These are phyloP conservation scores for Aporrectodea caliginosa DNA, from an alignment of 1,140 invertebrate genomes.

Conservation along the genomic window DNA sequence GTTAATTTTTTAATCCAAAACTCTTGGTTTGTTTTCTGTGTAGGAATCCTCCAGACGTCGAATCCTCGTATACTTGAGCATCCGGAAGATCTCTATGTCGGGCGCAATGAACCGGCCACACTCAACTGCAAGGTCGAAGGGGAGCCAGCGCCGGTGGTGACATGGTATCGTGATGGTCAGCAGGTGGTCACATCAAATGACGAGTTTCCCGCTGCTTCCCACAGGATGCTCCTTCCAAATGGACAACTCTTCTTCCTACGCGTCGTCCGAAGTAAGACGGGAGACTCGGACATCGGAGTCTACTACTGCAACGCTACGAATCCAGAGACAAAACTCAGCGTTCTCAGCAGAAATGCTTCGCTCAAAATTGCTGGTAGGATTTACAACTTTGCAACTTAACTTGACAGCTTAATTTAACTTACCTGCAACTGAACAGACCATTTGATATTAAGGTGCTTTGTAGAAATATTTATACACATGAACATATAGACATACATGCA, in stretches of 20 bases:
- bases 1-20: not conserved
- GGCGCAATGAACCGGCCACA: slow-evolving; percentile 68
- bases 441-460: not conserved
- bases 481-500: not conserved
- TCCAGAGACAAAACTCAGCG: slow-evolving; percentile 8
- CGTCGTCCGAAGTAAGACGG: slow-evolving; percentile 51
- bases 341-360: slow-evolving; percentile 10
- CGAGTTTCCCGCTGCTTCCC: not conserved
- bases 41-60: slow-evolving; percentile 28
- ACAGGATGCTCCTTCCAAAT: slow-evolving; percentile 77
- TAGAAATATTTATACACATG: not conserved
- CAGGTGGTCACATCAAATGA: slow-evolving; percentile 56
- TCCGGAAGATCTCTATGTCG: slow-evolving; percentile 86
- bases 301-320: slow-evolving; percentile 26
- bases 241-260: slow-evolving; percentile 89
- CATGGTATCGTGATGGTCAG: slow-evolving; percentile 67
- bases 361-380: slow-evolving; percentile 6
- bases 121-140: slow-evolving; percentile 66
- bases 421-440: too few species aligned
- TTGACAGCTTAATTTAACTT: too few species aligned
- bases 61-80: slow-evolving; percentile 85
- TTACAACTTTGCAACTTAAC: too few species aligned
- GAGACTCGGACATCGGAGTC: slow-evolving; percentile 10
- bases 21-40: too few species aligned
- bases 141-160: slow-evolving; percentile 76